Conservation (phyloP, 2,797 vertebrate species). For the Paramormyrops hopkinsi region DNA sequence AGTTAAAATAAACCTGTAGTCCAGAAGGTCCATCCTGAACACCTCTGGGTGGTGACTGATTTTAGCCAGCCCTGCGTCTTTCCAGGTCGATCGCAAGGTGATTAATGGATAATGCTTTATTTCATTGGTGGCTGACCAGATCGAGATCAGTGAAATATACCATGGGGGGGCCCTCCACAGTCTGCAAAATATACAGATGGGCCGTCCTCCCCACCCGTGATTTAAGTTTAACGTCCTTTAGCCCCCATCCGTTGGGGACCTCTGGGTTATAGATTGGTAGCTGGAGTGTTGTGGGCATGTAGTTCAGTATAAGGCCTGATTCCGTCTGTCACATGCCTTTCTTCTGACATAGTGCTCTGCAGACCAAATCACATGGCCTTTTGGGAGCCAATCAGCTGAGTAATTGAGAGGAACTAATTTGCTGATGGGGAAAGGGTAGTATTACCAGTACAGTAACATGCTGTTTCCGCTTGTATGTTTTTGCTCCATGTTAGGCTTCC, state of each 20-base stretch:
- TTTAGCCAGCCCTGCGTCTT: neutral
- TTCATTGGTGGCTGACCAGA: neutral
- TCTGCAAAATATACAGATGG: neutral
- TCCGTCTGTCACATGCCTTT: neutral
- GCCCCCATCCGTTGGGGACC: neutral
- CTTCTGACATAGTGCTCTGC: neutral
- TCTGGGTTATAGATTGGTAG: neutral
- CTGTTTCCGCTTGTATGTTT: neutral
- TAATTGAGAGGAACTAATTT: neutral
- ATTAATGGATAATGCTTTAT: neutral
- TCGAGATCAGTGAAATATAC: neutral
- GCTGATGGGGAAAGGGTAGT: neutral
- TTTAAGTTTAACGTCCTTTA: neutral
- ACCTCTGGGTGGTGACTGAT: neutral
- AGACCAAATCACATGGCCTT: neutral
- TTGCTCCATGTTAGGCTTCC: neutral
- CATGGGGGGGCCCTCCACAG: neutral
- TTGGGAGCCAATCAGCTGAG: neutral
- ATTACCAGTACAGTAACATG: neutral
- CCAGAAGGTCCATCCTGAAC: neutral
- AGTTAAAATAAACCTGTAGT: neutral
- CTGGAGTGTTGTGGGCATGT: neutral
- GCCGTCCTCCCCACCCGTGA: neutral
- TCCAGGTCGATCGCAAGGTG: neutral
- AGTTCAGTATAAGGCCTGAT: neutral